A percentile compares a stretch with the other conserved stretches of the same genome.
phyloP scores from a whole-genome alignment of 2,888 invertebrate species.

The Synanthedon andrenaeformis region DNA sequence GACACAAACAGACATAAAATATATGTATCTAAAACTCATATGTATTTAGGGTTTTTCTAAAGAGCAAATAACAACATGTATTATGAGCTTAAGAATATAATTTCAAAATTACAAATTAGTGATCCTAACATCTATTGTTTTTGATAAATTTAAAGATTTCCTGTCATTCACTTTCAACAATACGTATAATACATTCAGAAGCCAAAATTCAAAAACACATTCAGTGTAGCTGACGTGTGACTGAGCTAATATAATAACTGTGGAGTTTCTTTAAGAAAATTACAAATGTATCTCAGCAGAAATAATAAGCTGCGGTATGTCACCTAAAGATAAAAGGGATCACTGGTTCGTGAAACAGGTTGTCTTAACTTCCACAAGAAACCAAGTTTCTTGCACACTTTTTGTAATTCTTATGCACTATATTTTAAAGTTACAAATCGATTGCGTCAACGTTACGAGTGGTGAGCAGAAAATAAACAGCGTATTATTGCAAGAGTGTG shows the following conservation, averaged over 20 bases:
- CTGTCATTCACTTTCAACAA: no score
- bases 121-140: no score
- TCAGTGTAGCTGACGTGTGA: no score
- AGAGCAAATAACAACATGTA: no score
- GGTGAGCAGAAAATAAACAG: constrained; percentile 37
- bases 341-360: constrained; percentile 55
- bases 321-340: constrained; percentile 64
- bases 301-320: constrained; percentile 59
- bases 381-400: constrained; percentile 3
- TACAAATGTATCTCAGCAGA: constrained; percentile 49
- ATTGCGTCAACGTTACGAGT: constrained; percentile 11
- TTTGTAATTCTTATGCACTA: constrained; percentile 2
- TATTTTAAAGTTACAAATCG: constrained; percentile 13
- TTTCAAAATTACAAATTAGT: no score
- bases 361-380: constrained; percentile 28
- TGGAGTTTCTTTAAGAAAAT: constrained; percentile 16
- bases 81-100: no score
- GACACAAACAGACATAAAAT: no score
- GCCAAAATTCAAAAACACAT: no score
- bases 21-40: no score
- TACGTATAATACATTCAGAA: no score
- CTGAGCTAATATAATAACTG: background rate
- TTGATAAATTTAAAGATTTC: no score
- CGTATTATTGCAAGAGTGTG: constrained; percentile 53
- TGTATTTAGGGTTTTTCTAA: no score